Evolutionary conservation across 2,888 invertebrate genomes (phyloP).

Genomic region (Ennomos quercinarius): DNA sequence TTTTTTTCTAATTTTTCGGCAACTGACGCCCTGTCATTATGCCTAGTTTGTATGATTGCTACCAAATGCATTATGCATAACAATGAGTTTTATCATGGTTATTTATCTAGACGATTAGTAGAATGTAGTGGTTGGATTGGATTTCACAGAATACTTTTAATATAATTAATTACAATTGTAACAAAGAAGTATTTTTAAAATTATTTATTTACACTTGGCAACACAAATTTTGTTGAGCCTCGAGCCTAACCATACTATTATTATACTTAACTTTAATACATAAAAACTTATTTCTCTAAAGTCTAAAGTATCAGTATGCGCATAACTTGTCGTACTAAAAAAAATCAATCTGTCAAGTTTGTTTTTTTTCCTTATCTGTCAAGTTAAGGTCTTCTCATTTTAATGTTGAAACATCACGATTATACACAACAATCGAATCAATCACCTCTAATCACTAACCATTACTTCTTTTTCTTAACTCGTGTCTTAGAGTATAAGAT

Average conservation of each 20-base stretch:
- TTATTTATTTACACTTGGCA: no score
- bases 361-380: no score
- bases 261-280: no score
- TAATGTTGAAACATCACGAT: conserved; percentile 15
- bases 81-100: conserved; percentile 35
- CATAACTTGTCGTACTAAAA: no score
- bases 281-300: no score
- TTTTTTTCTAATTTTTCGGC: conserved; percentile 37
- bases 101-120: conserved; percentile 35
- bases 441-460: conserved; percentile 1
- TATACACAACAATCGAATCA: conserved; percentile 21
- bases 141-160: conserved; percentile 1
- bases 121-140: conserved; percentile 14
- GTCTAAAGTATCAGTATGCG: no score
- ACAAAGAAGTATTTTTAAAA: no score
- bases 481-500: neutral
- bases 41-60: conserved; percentile 53
- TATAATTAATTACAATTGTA: conserved; percentile 3
- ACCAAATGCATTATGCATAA: conserved; percentile 37
- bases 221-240: no score
- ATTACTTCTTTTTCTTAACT: conserved; percentile 22
- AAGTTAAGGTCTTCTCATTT: conserved; percentile 50
- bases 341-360: no score
- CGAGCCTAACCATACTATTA: no score
- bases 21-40: conserved; percentile 50